Conservation (phyloP, 2,797 vertebrate species). For the Cyprinella venusta region DNA sequence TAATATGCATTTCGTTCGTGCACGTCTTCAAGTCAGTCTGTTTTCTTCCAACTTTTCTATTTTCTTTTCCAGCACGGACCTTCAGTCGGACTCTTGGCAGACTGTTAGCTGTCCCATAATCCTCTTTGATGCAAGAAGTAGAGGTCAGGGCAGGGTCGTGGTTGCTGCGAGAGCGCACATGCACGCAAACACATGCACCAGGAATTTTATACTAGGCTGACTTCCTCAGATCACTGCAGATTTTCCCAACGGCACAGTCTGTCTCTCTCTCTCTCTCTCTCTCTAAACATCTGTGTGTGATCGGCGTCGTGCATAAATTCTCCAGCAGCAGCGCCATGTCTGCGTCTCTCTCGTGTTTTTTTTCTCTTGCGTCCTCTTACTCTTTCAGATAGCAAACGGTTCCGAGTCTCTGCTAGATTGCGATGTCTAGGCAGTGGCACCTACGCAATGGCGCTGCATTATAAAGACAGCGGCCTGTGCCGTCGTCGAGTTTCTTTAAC, state of each 20-base stretch:
- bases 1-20: constrained; percentile 8
- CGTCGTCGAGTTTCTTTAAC: constrained; percentile 33
- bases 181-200: constrained; percentile 50
- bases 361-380: constrained; percentile 38
- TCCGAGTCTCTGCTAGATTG: background rate
- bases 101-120: constrained; percentile 62
- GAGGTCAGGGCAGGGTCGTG: constrained; percentile 73
- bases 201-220: constrained; percentile 62
- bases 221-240: constrained; percentile 80
- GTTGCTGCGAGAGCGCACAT: constrained; percentile 66
- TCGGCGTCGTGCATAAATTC: constrained; percentile 64
- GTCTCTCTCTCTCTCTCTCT: constrained; percentile 32
- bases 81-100: constrained; percentile 51
- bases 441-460: constrained; percentile 7
- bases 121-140: constrained; percentile 70
- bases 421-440: background rate
- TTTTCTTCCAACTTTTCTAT: constrained; percentile 4
- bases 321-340: constrained; percentile 56
- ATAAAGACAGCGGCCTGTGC: constrained; percentile 29
- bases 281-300: constrained; percentile 65
- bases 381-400: constrained; percentile 8
- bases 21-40: constrained; percentile 19
- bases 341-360: constrained; percentile 42
- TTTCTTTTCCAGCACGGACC: constrained; percentile 11
- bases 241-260: constrained; percentile 55